phyloP scores from a whole-genome alignment of 1,140 invertebrate genomes.

The Hirudo medicinalis region DNA sequence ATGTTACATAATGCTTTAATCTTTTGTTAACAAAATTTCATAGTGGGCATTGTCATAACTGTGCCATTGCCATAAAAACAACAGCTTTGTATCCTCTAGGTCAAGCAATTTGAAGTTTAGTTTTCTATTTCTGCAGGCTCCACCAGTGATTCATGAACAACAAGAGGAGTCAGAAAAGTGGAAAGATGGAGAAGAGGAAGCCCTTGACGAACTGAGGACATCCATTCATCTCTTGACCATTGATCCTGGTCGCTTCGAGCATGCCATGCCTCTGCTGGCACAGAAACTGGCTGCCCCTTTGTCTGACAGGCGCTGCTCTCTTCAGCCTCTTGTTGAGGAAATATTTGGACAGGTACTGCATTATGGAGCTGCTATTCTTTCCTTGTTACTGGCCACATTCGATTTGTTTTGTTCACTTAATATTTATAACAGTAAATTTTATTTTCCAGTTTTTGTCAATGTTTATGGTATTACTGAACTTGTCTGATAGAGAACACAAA shows the following conservation, averaged over 20 bases:
- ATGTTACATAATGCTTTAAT: background rate
- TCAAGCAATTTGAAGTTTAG: no score
- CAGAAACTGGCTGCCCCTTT: background rate
- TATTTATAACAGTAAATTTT: background rate
- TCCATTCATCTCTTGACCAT: slow-evolving; percentile 10
- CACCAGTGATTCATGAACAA: background rate
- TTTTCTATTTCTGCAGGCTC: background rate
- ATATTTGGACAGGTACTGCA: slow-evolving; percentile 13
- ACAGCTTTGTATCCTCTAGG: background rate
- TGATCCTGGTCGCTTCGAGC: slow-evolving; percentile 13
- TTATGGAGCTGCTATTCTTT: background rate
- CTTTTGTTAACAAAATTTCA: background rate
- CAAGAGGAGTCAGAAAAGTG: background rate
- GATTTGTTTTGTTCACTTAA: background rate
- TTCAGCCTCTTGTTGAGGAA: slow-evolving; percentile 11
- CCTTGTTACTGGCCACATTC: background rate
- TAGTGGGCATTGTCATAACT: background rate
- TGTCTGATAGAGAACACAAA: no score
- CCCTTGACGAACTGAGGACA: slow-evolving; percentile 9
- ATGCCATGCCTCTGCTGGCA: slow-evolving; percentile 9
- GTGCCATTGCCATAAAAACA: background rate
- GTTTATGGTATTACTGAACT: no score
- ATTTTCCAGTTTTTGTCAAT: background rate
- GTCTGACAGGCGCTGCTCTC: background rate
- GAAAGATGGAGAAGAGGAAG: background rate